Conservation (phyloP, 2,888 invertebrate genomes). For the Heteromyza rotundicornis region DNA sequence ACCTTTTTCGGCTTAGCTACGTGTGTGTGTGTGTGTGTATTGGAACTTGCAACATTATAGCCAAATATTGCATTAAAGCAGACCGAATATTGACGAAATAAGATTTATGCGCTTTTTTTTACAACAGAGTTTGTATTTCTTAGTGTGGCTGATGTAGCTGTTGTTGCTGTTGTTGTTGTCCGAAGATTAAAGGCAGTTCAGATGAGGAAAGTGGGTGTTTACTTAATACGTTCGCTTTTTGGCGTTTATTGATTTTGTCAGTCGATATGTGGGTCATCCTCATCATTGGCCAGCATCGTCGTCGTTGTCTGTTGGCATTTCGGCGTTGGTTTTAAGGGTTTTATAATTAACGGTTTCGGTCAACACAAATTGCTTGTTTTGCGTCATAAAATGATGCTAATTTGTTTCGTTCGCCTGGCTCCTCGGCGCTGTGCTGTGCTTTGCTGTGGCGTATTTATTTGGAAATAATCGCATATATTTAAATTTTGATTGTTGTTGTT, state of each 20-base stretch:
- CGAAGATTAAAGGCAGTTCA: neutral
- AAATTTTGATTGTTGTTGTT: neutral
- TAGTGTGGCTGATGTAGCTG: no score
- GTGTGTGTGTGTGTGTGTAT: constrained; percentile 11
- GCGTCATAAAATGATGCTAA: constrained; percentile 10
- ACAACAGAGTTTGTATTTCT: no score
- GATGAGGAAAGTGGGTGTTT: neutral
- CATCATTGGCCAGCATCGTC: no score
- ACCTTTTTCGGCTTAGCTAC: neutral
- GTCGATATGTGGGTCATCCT: neutral
- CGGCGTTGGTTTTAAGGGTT: neutral
- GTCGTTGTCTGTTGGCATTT: no score
- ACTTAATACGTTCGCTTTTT: neutral
- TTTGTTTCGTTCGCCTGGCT: neutral
- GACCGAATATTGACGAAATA: neutral
- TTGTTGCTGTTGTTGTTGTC: neutral
- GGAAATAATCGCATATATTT: no score
- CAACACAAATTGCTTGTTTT: constrained; percentile 10
- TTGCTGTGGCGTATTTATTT: neutral
- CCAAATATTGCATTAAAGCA: neutral
- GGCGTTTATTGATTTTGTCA: neutral
- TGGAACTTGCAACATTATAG: neutral
- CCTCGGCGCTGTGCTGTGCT: neutral
- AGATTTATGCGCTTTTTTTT: neutral
- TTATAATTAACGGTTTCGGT: constrained; percentile 10